A percentile compares a stretch with the other conserved stretches of the same genome.
These are phyloP conservation scores for Rotaria macrura DNA, from an alignment of 2,888 invertebrate genomes.

Conservation along the genomic window DNA sequence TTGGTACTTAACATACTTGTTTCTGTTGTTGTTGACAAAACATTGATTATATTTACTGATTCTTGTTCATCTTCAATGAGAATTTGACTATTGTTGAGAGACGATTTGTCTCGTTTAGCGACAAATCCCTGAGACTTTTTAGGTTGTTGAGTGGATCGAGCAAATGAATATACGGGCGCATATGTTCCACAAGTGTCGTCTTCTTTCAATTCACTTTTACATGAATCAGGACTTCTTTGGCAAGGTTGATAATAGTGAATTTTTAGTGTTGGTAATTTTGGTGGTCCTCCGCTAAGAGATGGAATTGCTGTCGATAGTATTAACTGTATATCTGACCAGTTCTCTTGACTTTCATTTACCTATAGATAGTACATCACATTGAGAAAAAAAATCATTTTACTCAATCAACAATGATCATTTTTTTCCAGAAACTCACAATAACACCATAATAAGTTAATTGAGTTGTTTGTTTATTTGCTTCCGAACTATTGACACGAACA, in stretches of 20 bases:
- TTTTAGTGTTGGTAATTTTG: slow-evolving; percentile 39
- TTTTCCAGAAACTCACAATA: slow-evolving; percentile 1
- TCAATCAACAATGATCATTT: background rate
- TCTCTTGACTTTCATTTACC: slow-evolving; percentile 49
- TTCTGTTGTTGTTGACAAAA: background rate
- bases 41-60: background rate
- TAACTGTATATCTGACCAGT: slow-evolving; percentile 49
- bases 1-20: slow-evolving; percentile 35
- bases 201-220: too few species aligned
- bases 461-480: slow-evolving; percentile 39
- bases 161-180: too few species aligned
- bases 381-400: slow-evolving; percentile 37
- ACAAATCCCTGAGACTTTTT: background rate
- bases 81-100: background rate
- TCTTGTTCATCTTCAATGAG: background rate
- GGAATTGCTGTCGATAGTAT: slow-evolving; percentile 49
- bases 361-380: slow-evolving; percentile 47
- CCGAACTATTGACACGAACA: slow-evolving; percentile 46
- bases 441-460: slow-evolving; percentile 24
- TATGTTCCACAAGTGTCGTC: too few species aligned
- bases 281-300: slow-evolving; percentile 48
- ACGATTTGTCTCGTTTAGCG: background rate
- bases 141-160: background rate
- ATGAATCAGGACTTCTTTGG: too few species aligned
- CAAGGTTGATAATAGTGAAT: slow-evolving; percentile 29